Evolutionary conservation across 1,140 invertebrate species (phyloP), one percentile per base, ranked within the genome.

Genomic region (Ephestia elutella): DNA sequence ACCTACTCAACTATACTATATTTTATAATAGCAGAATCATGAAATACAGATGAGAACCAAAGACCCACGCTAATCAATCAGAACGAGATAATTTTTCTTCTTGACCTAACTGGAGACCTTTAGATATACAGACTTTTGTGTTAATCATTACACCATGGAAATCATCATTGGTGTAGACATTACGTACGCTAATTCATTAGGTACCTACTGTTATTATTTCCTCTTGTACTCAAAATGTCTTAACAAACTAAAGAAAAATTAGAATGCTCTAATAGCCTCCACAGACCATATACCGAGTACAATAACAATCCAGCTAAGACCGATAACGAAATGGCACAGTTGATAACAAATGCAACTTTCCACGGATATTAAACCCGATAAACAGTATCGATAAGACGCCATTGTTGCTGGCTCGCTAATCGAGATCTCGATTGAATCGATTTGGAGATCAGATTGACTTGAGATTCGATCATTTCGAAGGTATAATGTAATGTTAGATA

Each of bases 361-460:
- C 75, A 86, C 82, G 85, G 78, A 76, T 78, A 86, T 87, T 87
- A 87, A 83, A 76, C 70, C 60, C 75, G 85, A 87, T 87, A 87
- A 87, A 75, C 66, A 58, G 58, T 58, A 44, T 18, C 77, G 82
- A 87, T 87, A 86, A 86, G 44, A 35, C 56, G 28, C 77, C 62
- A 85, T 86, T 86, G 82, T 87, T 82, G 78, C 15, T 11, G 30
- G 30, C 38, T 44, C 38, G 38, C 38, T 44, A 73, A 60, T 38
- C 48, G 58, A 76, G 76, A 86, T 86, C 80, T 71, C 71, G 73
- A 84, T 82, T 86, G 73, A 78, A 82, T 44, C 38, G 15, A 44
- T 44, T 15, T 44, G 38, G 5, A 44, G 38, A 44, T 44, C 38
- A 44, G 38, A 44, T 44, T 44, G 38, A 44, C 13, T 44, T 44